Conservation (phyloP, 2,888 invertebrate species). For the Pandemis corylana region DNA sequence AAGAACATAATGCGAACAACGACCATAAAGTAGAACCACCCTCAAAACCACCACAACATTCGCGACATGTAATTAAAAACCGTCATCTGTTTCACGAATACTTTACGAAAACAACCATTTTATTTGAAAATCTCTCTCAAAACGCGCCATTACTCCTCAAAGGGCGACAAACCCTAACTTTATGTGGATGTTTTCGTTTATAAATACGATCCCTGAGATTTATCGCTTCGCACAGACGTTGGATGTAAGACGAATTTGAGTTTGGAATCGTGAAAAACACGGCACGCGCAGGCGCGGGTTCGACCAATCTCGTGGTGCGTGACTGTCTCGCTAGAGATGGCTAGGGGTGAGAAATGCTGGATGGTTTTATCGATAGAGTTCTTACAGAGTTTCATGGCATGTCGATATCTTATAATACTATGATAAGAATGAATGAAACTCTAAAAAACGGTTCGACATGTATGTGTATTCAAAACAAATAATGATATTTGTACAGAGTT, state of each 20-base stretch:
- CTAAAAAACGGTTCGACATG: too few relatives aligned
- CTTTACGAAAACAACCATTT: neutral
- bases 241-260: constrained; percentile 63
- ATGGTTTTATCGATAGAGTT: constrained; percentile 47
- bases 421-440: too few relatives aligned
- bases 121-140: neutral
- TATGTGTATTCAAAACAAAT: too few relatives aligned
- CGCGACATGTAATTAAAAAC: neutral
- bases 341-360: constrained; percentile 52
- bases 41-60: neutral
- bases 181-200: constrained; percentile 59
- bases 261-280: constrained; percentile 70
- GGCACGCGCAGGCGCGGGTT: constrained; percentile 66
- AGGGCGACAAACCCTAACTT: constrained; percentile 27
- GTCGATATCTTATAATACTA: neutral
- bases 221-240: constrained; percentile 60
- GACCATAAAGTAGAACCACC: neutral
- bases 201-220: constrained; percentile 62
- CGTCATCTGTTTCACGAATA: constrained; percentile 2
- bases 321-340: constrained; percentile 53
- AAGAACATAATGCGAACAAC: neutral
- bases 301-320: constrained; percentile 70
- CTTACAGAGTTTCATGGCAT: neutral
- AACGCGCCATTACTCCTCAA: constrained; percentile 23
- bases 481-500: too few relatives aligned